These are phyloP conservation scores for Orientallactaga bullata DNA, from an alignment of 2,113 vertebrate genomes.

Conservation along the genomic window DNA sequence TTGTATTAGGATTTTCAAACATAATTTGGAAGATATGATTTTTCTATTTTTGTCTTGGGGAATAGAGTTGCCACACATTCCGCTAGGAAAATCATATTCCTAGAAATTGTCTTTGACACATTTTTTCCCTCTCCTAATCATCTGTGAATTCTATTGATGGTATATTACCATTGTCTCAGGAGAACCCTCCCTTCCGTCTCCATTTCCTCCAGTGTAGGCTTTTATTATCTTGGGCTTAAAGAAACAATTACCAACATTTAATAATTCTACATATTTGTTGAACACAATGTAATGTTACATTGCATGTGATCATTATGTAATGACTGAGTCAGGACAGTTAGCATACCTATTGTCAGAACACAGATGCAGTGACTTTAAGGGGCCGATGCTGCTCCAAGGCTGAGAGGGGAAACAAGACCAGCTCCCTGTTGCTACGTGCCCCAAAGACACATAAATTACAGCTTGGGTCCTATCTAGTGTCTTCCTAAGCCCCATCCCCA, in stretches of 20 bases:
- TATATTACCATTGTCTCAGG: neutral
- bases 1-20: conserved; percentile 9
- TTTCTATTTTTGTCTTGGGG: conserved; percentile 27
- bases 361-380: too few relatives aligned
- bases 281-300: neutral
- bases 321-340: too few relatives aligned
- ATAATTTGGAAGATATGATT: conserved; percentile 54
- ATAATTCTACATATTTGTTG: neutral
- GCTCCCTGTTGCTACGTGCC: too few relatives aligned
- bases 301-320: too few relatives aligned
- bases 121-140: neutral
- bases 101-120: neutral
- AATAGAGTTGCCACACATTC: neutral
- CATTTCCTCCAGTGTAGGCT: neutral
- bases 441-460: too few relatives aligned
- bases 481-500: too few relatives aligned
- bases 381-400: too few relatives aligned
- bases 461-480: too few relatives aligned
- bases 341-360: too few relatives aligned
- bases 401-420: too few relatives aligned
- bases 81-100: conserved; percentile 15
- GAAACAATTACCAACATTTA: too few relatives aligned
- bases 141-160: neutral
- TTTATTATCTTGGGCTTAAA: neutral
- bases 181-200: too few relatives aligned